These are phyloP conservation scores for Callithrix jacchus DNA, from an alignment of 2,113 vertebrate genomes.

Conservation along the genomic window DNA sequence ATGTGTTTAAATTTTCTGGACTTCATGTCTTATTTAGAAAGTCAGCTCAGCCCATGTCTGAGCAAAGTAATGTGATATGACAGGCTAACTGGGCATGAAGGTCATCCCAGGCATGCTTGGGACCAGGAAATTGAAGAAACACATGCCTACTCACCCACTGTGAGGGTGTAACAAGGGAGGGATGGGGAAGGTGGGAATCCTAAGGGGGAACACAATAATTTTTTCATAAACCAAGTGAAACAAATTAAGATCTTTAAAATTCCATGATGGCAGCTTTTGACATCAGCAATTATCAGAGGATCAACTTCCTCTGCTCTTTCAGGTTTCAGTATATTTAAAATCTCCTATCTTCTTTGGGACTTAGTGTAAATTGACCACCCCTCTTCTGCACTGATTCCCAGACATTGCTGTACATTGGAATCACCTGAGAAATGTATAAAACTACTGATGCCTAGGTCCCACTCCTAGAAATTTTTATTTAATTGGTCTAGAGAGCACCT, in stretches of 20 bases:
- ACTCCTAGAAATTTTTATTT: not conserved
- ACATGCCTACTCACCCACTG: not conserved
- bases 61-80: not conserved
- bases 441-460: not conserved
- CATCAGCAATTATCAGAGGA: not conserved
- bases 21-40: conserved; percentile 34
- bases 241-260: not conserved
- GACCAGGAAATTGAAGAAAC: not conserved
- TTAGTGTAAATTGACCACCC: not conserved
- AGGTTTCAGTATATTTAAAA: not conserved
- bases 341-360: not conserved
- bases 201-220: not conserved
- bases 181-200: not conserved
- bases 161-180: not conserved
- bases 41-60: not conserved
- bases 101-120: not conserved
- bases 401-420: not conserved
- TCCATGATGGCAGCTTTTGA: not conserved
- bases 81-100: not conserved
- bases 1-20: conserved; percentile 32
- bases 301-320: not conserved
- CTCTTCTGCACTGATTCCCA: not conserved
- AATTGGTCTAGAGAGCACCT: not conserved
- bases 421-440: not conserved
- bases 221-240: not conserved